phyloP scores from a whole-genome alignment of 53 echinoderm and acorn worm genomes.

The Glandiceps talaboti region DNA sequence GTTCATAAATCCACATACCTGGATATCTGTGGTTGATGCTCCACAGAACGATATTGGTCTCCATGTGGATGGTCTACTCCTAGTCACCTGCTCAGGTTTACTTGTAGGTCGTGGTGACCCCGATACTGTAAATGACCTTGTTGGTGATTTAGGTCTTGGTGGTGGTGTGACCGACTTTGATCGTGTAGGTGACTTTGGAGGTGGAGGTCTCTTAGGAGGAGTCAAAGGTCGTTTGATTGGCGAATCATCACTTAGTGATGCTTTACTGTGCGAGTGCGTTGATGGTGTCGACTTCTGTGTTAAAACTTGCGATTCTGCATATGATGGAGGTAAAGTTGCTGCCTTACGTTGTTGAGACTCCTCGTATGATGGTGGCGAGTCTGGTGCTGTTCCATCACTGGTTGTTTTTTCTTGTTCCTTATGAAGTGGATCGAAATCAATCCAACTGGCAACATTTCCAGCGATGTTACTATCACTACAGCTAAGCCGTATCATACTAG shows the following conservation, averaged over 20 bases:
- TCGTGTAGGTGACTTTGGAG: slow-evolving; percentile 18
- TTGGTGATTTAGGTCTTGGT: background rate
- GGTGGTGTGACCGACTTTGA: background rate
- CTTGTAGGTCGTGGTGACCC: background rate
- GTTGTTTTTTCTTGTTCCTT: background rate
- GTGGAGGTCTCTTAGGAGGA: slow-evolving; percentile 19
- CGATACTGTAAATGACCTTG: background rate
- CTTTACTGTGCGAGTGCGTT: background rate
- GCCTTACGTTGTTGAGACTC: background rate
- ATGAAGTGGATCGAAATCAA: background rate
- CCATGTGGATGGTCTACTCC: background rate
- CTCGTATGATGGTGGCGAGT: background rate
- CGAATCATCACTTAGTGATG: background rate
- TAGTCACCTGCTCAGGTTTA: background rate
- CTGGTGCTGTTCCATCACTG: background rate
- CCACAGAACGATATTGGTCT: background rate
- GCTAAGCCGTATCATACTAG: background rate
- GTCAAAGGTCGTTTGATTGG: background rate
- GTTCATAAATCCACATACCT: background rate
- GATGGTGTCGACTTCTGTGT: background rate
- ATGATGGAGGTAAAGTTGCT: background rate
- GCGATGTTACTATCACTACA: background rate
- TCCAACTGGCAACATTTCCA: background rate
- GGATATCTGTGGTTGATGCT: background rate
- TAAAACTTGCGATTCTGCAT: background rate